These are phyloP conservation scores for Acomys russatus DNA, from an alignment of 2,797 vertebrate species.

Conservation along the genomic window DNA sequence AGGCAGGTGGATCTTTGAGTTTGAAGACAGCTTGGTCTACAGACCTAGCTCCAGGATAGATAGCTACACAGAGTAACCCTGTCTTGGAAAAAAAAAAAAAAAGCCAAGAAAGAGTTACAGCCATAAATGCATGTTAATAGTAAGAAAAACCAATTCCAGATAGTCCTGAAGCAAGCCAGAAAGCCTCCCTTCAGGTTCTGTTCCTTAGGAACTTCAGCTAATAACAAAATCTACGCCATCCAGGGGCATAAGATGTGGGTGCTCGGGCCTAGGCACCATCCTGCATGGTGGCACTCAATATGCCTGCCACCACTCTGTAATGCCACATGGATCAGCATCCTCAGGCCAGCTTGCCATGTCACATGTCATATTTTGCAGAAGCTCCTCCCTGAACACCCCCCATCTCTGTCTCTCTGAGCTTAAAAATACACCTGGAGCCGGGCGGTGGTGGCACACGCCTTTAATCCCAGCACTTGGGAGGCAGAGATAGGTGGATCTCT, in stretches of 20 bases:
- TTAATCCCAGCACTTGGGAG: too few species aligned
- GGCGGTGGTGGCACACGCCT: too few species aligned
- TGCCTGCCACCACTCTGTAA: too few species aligned
- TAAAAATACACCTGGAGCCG: too few species aligned
- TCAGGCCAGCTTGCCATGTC: not conserved
- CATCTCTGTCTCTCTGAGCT: not conserved
- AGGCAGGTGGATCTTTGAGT: not conserved
- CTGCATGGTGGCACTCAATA: not conserved
- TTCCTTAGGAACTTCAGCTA: not conserved
- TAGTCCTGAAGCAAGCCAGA: not conserved
- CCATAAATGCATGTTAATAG: not conserved
- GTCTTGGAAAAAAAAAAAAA: too few species aligned
- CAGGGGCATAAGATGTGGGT: not conserved
- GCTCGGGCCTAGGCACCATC: not conserved
- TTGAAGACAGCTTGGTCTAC: not conserved
- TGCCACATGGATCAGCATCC: not conserved
- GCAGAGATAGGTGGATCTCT: too few species aligned
- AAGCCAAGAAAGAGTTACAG: too few species aligned
- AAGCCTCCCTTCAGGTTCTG: not conserved
- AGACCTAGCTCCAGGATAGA: not conserved
- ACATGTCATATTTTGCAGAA: not conserved
- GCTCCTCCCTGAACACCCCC: too few species aligned
- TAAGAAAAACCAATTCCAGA: not conserved
- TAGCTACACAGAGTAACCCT: not conserved
- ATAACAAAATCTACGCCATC: not conserved